Base-by-base conservation (phyloP, 1,140 invertebrate genomes). In the Tetramorium parvispinum region DNA sequence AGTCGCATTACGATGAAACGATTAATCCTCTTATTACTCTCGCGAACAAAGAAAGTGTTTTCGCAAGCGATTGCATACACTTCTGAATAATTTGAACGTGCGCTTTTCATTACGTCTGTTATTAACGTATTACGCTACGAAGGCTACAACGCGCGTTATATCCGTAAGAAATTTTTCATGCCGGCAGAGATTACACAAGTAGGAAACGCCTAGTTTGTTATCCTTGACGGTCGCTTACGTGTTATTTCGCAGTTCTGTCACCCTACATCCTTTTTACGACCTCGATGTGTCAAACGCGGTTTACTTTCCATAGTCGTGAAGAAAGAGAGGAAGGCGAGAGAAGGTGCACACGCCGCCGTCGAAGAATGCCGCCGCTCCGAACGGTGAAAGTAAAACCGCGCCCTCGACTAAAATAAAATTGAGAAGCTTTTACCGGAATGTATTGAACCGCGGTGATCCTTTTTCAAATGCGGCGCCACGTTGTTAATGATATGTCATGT, bases 301-400 rank as follows among this genome's bases (percentile, higher is more conserved):
- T 85, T 76, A 85, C 70, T 76, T 85, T 85, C 70, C 71, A 59
- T 59, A 82, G 27, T 24, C 53, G 40, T 11, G 13, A 66, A 32
- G 40, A 51, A 68, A 61, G 65, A 43, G 24, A 61, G 49, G 13
- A 18, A 61, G 49, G 13, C 24, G 27, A 32, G 46, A 73, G 65
- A 73, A 87, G 68, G 49, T 75, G n/a, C 16, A 57, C n/a, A 21
- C 37, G 21, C 13, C n/a, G 11, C 27, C 2, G 6, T 59, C 32
- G n/a, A 78, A 51, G 63, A 77, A 87, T 55, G 24, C 6, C 32
- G 18, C 37, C 27, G 21, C 21, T 11, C 71, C 37, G 59, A 86
- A 85, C 40, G 82, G 86, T 88, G 88, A 90, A 91, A 91, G 89
- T 90, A 78, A 90, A 90, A 78, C 76, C 53, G 11, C 55, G 27